Base-by-base conservation (phyloP, 2,113 vertebrate species). In the Tor tambroides region DNA sequence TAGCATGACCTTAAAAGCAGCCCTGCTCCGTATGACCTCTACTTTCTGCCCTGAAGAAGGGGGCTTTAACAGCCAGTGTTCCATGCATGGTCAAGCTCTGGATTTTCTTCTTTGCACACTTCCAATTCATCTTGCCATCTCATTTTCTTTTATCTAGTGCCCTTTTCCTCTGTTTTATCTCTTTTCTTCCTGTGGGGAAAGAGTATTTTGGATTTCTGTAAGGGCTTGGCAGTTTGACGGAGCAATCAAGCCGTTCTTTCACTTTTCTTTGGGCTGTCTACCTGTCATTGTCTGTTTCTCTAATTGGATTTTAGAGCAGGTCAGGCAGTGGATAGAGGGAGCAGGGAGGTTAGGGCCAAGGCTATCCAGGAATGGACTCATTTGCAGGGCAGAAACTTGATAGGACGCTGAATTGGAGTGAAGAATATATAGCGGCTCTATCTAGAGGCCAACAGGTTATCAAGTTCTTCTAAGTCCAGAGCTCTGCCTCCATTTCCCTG, bases 1-100 rank as follows among this genome's bases (percentile, higher is more conserved):
- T 90, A 87, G 38, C 1, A 35, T 91, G 90, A 93, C 94, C 94
- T 93, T 91, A 87, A 89, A 90, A 89, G 80, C 69, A 1, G 90
- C 89, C 89, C 51, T 19, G 81, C 87, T 92, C 90, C 82, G 88
- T 86, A 87, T 93, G 94, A 95, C 94, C 93, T 93, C 92, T 92
- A 89, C 92, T 46, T 90, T 86, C 80, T 86, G 91, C 91, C 90
- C 38, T 76, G 76, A 92, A 81, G 92, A 67, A 91, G 49, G 56
- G 76, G 90, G 91, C 92, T 92, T 91, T 89, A 83, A 75, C 38
- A 9, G 54, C 86, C 30, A 49, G 82, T 72, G 35, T 56, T 28
- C 19, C 32, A 30, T 79, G 71, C 43, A 81, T 38, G 59, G 77
- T 61, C 51, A 61, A 84, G 30, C 77, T 79, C 5, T 83, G 46